Percentiles rank a stretch among this genome's conserved stretches.
Evolutionary conservation across 2,797 vertebrate genomes (phyloP).

Genomic region (Halcyon smyrnensis): DNA sequence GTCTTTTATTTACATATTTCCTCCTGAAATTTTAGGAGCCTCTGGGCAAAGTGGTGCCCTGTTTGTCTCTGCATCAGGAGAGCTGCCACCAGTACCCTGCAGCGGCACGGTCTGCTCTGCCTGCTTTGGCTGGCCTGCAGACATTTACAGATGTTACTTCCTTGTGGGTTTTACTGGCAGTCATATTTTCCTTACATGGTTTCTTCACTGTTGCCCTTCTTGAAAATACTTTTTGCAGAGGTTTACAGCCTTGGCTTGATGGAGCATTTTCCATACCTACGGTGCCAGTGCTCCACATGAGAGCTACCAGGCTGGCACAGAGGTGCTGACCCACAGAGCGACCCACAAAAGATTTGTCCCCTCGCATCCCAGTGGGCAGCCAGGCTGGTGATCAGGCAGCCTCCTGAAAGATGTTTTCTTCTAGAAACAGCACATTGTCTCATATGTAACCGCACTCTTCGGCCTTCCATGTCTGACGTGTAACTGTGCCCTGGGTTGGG

Average conservation of each 20-base stretch:
- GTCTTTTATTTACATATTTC: too few relatives aligned
- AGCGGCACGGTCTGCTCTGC: accelerated
- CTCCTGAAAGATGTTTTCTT: neutral
- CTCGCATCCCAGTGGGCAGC: neutral
- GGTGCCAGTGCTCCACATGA: accelerated
- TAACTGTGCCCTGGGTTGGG: neutral
- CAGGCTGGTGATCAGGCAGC: neutral
- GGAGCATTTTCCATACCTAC: accelerated
- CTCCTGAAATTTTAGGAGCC: neutral
- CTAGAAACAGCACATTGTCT: accelerated
- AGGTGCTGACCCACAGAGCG: accelerated
- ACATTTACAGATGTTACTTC: neutral
- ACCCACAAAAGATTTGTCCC: neutral
- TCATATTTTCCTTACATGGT: neutral
- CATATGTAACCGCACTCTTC: accelerated
- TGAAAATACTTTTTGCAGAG: neutral
- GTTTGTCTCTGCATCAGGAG: neutral
- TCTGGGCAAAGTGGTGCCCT: neutral
- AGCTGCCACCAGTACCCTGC: accelerated
- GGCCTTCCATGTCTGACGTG: accelerated
- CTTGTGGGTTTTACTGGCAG: neutral
- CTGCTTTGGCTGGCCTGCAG: neutral
- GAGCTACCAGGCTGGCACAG: neutral
- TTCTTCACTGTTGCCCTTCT: neutral
- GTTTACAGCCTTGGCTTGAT: neutral